Conservation (phyloP, 92 coral and sea anemone genomes). For the Ricordea florida region DNA sequence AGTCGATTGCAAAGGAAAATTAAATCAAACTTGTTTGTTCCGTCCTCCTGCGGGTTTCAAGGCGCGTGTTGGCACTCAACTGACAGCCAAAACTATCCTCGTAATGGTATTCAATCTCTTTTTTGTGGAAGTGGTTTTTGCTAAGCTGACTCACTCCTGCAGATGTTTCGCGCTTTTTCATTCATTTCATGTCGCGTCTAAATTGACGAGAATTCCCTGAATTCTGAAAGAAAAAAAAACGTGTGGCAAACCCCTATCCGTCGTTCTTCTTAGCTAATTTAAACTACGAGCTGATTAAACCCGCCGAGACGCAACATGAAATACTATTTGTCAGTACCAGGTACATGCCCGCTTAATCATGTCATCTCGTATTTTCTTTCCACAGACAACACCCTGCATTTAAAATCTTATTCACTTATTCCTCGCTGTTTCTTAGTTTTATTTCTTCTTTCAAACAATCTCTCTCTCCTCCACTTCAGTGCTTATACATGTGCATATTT, state of each 20-base stretch:
- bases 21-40: conserved; percentile 8
- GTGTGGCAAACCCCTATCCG: conserved; percentile 27
- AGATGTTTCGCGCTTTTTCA: conserved; percentile 9
- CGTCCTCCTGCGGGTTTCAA: conserved; percentile 19
- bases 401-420: background rate
- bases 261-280: conserved; percentile 15
- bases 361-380: background rate
- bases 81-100: too few relatives aligned
- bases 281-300: conserved; percentile 22
- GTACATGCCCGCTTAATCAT: background rate
- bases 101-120: background rate
- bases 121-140: background rate
- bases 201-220: conserved; percentile 20
- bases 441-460: conserved; percentile 1
- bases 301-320: background rate
- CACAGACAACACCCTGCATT: conserved; percentile 1
- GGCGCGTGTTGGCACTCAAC: too few relatives aligned
- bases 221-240: conserved; percentile 33
- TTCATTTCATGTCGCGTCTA: conserved; percentile 14
- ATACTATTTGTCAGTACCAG: background rate
- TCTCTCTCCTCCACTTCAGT: background rate
- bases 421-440: background rate
- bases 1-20: background rate
- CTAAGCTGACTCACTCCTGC: background rate
- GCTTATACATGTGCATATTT: too few relatives aligned